Evolutionary conservation across 2,797 vertebrate species (phyloP).

Genomic region (Eulemur coronatus): DNA sequence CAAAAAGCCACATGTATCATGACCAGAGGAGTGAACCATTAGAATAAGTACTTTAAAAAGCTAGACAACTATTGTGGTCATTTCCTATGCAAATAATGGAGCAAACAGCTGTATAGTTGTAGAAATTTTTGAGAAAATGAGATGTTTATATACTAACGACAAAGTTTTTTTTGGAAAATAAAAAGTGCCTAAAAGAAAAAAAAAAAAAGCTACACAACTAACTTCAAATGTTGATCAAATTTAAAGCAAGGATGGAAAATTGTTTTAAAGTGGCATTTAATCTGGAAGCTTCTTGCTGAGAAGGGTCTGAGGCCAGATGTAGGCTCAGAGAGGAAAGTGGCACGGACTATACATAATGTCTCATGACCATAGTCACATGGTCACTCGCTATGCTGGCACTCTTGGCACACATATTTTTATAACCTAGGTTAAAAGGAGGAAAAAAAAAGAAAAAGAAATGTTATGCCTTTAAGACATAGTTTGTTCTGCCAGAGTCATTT

Average conservation of each 20-base stretch:
- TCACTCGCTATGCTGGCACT: background rate
- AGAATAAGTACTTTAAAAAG: background rate
- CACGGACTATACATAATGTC: background rate
- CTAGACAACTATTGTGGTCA: constrained; percentile 84
- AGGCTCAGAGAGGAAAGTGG: background rate
- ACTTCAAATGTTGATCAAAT: background rate
- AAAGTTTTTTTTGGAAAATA: constrained; percentile 86
- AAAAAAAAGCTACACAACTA: background rate
- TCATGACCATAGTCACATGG: background rate
- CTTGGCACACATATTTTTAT: background rate
- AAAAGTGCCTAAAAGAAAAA: constrained; percentile 88
- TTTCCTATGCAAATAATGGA: constrained; percentile 88
- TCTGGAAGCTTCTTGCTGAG: background rate
- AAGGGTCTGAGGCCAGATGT: background rate
- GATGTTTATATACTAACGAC: constrained; percentile 89
- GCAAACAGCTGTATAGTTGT: constrained; percentile 88
- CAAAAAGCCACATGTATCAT: background rate
- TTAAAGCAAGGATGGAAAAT: background rate
- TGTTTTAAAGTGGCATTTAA: background rate
- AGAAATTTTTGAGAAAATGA: constrained; percentile 88
- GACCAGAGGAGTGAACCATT: background rate
- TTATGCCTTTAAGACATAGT: background rate
- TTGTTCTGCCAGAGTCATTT: background rate
- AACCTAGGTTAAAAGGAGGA: background rate
- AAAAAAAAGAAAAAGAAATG: background rate